A percentile compares a stretch with the other conserved stretches of the same genome.
Conservation (phyloP, 2,113 vertebrate species). For the Eudyptes chrysolophus region DNA sequence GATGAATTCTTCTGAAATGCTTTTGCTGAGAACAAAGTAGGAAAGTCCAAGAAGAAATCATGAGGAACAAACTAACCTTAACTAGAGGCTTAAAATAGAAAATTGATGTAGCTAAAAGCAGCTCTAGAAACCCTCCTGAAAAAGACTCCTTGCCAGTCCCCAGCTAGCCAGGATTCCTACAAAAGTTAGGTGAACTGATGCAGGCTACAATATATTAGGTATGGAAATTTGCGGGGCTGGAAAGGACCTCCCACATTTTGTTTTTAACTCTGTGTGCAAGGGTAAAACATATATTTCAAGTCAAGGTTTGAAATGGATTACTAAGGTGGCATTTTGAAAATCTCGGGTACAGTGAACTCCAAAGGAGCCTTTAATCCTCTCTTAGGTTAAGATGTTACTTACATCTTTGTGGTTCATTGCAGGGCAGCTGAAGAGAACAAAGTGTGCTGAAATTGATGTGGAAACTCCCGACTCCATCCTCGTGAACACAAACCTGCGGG, state of each 20-base stretch:
- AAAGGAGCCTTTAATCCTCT: not conserved
- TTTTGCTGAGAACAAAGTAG: not conserved
- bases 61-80: not conserved
- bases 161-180: not conserved
- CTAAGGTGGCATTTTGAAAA: too few species aligned
- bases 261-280: not conserved
- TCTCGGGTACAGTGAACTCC: rapidly evolving
- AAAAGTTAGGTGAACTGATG: rapidly evolving
- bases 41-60: not conserved
- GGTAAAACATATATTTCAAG: rapidly evolving
- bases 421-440: constrained; percentile 92
- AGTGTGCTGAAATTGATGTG: constrained; percentile 92
- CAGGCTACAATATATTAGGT: not conserved
- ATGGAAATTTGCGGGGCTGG: not conserved
- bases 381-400: not conserved
- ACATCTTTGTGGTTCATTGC: not conserved
- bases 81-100: not conserved
- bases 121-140: not conserved
- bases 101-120: not conserved
- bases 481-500: constrained; percentile 96
- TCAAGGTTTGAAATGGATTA: rapidly evolving
- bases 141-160: not conserved
- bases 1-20: not conserved
- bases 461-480: constrained; percentile 98
- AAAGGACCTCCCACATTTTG: not conserved